These are phyloP conservation scores for Drosophila grimshawi DNA, from an alignment of 1,140 invertebrate genomes.

Conservation along the genomic window DNA sequence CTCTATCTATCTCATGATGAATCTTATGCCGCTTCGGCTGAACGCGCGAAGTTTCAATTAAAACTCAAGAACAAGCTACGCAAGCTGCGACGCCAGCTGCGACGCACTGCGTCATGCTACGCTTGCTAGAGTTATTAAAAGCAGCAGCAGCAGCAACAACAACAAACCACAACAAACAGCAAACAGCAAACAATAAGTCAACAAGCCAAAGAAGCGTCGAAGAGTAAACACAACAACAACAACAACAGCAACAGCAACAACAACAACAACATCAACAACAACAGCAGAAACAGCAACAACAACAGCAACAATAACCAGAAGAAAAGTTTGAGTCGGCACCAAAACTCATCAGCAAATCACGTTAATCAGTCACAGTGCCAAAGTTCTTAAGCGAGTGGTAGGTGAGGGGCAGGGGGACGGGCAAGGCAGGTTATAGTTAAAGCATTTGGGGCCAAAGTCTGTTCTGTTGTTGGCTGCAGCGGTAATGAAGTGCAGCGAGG, in stretches of 20 bases:
- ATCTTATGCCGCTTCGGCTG: slow-evolving; percentile 38
- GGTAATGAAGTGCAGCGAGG: slow-evolving; percentile 56
- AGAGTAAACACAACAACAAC: slow-evolving; percentile 50
- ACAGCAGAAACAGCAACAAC: slow-evolving; percentile 15
- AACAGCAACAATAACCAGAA: not conserved
- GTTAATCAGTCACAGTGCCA: slow-evolving; percentile 61
- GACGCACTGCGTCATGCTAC: slow-evolving; percentile 59
- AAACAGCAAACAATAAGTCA: slow-evolving; percentile 48
- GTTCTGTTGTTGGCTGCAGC: slow-evolving; percentile 26
- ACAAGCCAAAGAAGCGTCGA: slow-evolving; percentile 51
- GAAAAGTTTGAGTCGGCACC: slow-evolving; percentile 39
- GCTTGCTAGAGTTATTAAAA: slow-evolving; percentile 61
- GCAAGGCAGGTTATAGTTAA: slow-evolving; percentile 23
- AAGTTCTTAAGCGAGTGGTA: slow-evolving; percentile 22
- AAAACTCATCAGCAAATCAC: slow-evolving; percentile 64
- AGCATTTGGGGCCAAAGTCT: slow-evolving; percentile 43
- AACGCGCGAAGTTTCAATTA: slow-evolving; percentile 68
- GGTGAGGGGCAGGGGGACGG: not conserved
- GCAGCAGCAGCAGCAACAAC: slow-evolving; percentile 33
- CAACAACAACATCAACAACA: slow-evolving; percentile 14
- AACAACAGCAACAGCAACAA: slow-evolving; percentile 7
- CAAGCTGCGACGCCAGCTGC: slow-evolving; percentile 9
- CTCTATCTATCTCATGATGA: not conserved
- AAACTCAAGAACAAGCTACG: slow-evolving; percentile 52
- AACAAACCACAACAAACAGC: slow-evolving; percentile 14